phyloP scores from a whole-genome alignment of 2,888 invertebrate genomes.

The Cistogaster globosa region DNA sequence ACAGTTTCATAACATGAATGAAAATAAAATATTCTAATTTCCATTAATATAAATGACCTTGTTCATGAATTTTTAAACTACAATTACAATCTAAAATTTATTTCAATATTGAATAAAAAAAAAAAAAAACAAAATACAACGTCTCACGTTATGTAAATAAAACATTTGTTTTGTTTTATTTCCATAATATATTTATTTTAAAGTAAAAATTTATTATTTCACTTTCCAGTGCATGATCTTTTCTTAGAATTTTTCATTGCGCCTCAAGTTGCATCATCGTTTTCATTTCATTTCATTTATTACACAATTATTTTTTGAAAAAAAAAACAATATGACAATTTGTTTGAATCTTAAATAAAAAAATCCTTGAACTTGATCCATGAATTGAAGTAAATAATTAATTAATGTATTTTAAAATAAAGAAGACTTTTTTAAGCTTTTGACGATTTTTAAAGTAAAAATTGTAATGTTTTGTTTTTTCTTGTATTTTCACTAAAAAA shows the following conservation, averaged over 20 bases:
- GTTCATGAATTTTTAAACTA: constrained; percentile 42
- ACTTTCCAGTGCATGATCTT: constrained; percentile 20
- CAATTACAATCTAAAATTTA: constrained; percentile 1
- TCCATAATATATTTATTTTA: constrained; percentile 48
- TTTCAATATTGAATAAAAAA: constrained; percentile 6
- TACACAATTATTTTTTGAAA: constrained; percentile 17
- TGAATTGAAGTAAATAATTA: constrained; percentile 33
- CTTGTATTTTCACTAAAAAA: too few species aligned
- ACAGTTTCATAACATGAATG: constrained; percentile 15
- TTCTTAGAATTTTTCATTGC: constrained; percentile 42
- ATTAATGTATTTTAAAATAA: constrained; percentile 43
- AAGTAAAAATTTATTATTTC: constrained; percentile 17
- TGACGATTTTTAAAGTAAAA: not conserved
- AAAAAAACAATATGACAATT: not conserved
- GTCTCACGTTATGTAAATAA: constrained; percentile 31
- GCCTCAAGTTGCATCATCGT: constrained; percentile 56
- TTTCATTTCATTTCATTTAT: constrained; percentile 5
- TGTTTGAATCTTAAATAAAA: constrained; percentile 30
- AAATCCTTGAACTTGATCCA: constrained; percentile 61
- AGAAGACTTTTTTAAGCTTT: constrained; percentile 12
- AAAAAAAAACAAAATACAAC: not conserved
- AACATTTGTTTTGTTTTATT: constrained; percentile 26
- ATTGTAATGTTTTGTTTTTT: too few species aligned
- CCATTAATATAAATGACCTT: constrained; percentile 57
- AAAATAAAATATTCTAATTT: constrained; percentile 1